Conservation (phyloP, 2,888 invertebrate species). For the Neoitamus cyanurus region DNA sequence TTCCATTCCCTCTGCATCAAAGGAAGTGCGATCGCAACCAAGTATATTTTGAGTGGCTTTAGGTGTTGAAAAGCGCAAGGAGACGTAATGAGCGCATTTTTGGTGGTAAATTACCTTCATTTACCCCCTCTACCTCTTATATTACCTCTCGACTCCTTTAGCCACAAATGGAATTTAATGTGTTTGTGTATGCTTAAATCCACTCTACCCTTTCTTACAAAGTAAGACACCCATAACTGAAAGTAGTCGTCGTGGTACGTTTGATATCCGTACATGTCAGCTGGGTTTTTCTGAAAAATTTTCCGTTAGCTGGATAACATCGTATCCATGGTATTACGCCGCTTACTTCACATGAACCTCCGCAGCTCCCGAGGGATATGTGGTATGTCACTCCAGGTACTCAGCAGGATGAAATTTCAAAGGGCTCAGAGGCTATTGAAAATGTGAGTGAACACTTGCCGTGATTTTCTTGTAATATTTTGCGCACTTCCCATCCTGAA, state of each 20-base stretch:
- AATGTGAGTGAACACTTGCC: background rate
- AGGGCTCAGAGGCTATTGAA: background rate
- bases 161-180: background rate
- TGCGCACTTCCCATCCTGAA: background rate
- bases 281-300: background rate
- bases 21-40: background rate
- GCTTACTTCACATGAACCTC: background rate
- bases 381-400: background rate
- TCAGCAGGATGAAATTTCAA: background rate
- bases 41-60: background rate
- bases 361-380: background rate
- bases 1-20: background rate
- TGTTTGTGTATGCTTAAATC: background rate
- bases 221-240: background rate
- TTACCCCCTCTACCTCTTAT: background rate
- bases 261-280: background rate
- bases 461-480: background rate
- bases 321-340: background rate
- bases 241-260: background rate
- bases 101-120: background rate
- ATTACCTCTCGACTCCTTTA: background rate
- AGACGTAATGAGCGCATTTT: background rate
- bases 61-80: background rate
- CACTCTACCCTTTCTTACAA: background rate
- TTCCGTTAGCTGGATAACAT: background rate